A percentile compares a stretch with the other conserved stretches of the same genome.
phyloP scores from a whole-genome alignment of 2,113 vertebrate species.

The Neogale vison region DNA sequence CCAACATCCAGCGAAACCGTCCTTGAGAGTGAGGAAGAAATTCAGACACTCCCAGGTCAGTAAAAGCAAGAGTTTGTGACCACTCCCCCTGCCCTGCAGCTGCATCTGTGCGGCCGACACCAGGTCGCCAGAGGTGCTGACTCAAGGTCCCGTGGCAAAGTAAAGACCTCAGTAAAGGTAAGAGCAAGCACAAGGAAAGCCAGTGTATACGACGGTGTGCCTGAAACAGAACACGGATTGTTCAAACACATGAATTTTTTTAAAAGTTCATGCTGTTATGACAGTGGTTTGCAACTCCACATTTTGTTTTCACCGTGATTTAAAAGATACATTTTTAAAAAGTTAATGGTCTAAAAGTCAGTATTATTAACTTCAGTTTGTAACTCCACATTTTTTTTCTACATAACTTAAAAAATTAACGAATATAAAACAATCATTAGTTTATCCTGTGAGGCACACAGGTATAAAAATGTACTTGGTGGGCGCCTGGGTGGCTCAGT shows the following conservation, averaged over 20 bases:
- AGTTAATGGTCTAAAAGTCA: neutral
- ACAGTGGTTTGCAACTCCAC: neutral
- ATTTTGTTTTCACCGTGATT: neutral
- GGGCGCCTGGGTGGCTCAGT: no score
- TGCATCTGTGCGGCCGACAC: neutral
- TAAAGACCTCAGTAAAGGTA: neutral
- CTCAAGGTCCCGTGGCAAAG: neutral
- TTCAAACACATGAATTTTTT: neutral
- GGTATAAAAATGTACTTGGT: neutral
- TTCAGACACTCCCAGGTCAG: neutral
- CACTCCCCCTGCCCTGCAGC: neutral
- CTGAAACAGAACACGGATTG: neutral
- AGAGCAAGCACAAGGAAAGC: neutral
- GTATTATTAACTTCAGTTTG: neutral
- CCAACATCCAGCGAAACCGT: neutral
- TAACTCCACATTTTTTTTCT: neutral
- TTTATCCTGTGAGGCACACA: neutral
- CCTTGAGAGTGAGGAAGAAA: neutral
- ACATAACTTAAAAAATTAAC: neutral
- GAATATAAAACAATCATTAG: neutral
- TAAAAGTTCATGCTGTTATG: neutral
- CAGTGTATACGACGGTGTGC: no score
- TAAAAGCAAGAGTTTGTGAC: neutral
- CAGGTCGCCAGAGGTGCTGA: neutral
- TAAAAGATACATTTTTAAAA: neutral